Evolutionary conservation across 2,888 invertebrate species (phyloP), one percentile per base, ranked within the genome.

Genomic region (Pachymerium ferrugineum): DNA sequence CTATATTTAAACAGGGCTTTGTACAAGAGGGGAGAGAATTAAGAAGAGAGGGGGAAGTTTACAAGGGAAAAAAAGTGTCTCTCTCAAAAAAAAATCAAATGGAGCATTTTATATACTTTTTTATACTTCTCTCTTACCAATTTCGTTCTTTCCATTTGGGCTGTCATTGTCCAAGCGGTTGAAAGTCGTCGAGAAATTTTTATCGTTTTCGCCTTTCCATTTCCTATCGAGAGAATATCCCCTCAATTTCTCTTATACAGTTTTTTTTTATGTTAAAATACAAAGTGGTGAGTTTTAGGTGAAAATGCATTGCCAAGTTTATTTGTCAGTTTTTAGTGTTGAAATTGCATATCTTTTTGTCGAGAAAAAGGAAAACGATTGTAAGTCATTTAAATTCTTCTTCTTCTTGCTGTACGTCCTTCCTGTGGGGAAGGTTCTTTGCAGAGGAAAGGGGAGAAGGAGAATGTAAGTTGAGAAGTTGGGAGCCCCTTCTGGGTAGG

Each of bases 1-100:
- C 62, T 62, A 62, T 62, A 62, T 62, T 62, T 62, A 62, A 62
- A 62, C 62, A 54, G 47, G 62, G 62, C 25, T 25, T 62, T 62
- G 62, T 6, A 3, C 8, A 28, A 25, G 19, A 4, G 25, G 28
- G 62, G 14, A 14, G 22, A 16, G 19, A 25, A 62, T 10, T 62
- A 3, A 14, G 28, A 8, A 10, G 5, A 25, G 25, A 8, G 6
- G 5, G 22, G 47, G 12, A 25, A 10, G 22, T 19, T 22, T 1
- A 8, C 10, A 25, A 14, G 22, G 22, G 54, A 22, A n/a, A n/a
- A n/a, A n/a, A n/a, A n/a, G n/a, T n/a, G n/a, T n/a, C n/a, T n/a
- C n/a, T n/a, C n/a, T n/a, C n/a, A n/a, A n/a, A n/a, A n/a, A n/a
- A n/a, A n/a, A n/a, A n/a, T n/a, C n/a, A n/a, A n/a, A n/a, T n/a